Base-by-base conservation (phyloP, 2,113 vertebrate genomes). In the Bombycilla garrulus region DNA sequence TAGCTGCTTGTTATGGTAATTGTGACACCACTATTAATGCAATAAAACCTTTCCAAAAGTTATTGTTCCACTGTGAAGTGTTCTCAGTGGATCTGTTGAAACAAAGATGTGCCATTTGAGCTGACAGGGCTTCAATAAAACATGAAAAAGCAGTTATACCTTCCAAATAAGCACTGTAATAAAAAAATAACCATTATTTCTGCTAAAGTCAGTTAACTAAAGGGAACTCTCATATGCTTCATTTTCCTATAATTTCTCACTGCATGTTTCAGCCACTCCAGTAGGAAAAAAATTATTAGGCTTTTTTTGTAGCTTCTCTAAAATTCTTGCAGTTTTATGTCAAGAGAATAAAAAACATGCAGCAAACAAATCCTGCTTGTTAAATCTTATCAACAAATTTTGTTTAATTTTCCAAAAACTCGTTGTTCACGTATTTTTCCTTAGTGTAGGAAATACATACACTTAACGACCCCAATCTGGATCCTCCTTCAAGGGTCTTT, bases 11-110 rank as follows among this genome's bases (percentile, higher is more conserved):
- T 92, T 97, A 91, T 54, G 56, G 81, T 93, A 94, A 96, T 90
- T 91, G 60, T 71, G 64, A 92, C 72, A 81, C 61, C 53, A 79
- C 79, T 96, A 83, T 94, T 96, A 95, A 93, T 65, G 60, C 44
- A 88, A 92, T 36, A 86, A 58, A 93, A 86, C 48, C 60, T 62
- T 90, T 93, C 78, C 78, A 29, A 57, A 93, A 93, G 78, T 87
- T 88, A 96, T 53, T 87, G 88, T 90, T 93, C 66, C 71, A 58
- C 42, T 44, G 48, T 71, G 70, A 91, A 96, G 85, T 47, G 77
- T 48, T 96, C 95, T 95, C 94, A 81, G 61, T 36, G 87, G 88
- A 93, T 81, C 72, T 92, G 88, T 88, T 80, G 72, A 93, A 94
- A 92, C 77, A 95, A 90, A 92, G 86, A 90, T 19, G 31, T 23